These are phyloP conservation scores for Glaucomys volans DNA, from an alignment of 2,113 vertebrate species.

Conservation along the genomic window DNA sequence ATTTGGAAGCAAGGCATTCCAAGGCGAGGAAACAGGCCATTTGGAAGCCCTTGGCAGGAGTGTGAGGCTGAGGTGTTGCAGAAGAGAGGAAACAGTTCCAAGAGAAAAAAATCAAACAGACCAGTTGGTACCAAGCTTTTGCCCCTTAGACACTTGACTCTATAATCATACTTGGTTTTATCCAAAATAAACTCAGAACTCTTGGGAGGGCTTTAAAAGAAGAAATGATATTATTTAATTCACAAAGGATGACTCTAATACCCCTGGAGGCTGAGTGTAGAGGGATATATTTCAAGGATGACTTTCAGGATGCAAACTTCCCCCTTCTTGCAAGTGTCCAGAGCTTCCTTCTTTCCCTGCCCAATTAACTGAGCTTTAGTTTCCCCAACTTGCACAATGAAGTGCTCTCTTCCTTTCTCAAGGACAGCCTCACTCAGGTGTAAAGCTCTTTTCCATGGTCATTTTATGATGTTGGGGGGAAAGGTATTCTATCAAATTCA, in stretches of 20 bases:
- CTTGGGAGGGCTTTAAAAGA: background rate
- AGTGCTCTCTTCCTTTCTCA: background rate
- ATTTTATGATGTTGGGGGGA: background rate
- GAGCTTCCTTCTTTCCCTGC: background rate
- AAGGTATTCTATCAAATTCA: background rate
- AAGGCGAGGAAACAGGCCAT: background rate
- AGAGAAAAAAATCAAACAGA: background rate
- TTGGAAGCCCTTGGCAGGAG: background rate
- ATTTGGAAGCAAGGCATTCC: background rate
- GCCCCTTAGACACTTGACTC: background rate
- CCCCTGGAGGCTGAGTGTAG: background rate
- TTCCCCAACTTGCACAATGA: background rate
- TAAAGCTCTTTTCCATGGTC: no score
- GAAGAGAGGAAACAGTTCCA: background rate
- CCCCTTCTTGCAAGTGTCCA: background rate
- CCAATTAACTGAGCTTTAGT: background rate
- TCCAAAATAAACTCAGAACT: background rate
- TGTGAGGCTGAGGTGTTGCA: background rate
- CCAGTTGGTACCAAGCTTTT: background rate
- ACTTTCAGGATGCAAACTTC: background rate
- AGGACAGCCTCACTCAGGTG: background rate
- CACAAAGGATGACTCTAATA: background rate
- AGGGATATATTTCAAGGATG: background rate
- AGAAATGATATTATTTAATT: background rate
- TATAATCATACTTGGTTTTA: background rate